Base-by-base conservation (phyloP, 30 jellyfish, hydroid and myxozoan species). In the Cassiopea xamachana region DNA sequence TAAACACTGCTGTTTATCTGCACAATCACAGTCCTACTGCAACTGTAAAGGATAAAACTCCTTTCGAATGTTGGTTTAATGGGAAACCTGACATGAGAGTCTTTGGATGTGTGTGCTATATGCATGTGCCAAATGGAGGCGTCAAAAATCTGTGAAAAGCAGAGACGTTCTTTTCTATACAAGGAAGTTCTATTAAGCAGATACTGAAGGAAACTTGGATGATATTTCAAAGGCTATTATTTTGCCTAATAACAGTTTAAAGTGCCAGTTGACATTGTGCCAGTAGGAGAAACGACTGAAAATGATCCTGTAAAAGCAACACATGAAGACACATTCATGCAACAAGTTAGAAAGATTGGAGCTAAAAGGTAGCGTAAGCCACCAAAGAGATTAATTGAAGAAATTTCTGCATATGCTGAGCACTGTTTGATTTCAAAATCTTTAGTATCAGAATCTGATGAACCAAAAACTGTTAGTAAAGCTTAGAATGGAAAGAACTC, bases 241-340 rank as follows among this genome's bases (percentile, higher is more conserved):
- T 76, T 59, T 61, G 46, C 61, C 69, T 48, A 9, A 44, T 68
- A 62, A 46, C 69, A 80, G 39, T 50, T 46, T 89, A 60, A 86
- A 50, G 51, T 16, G 8, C 82, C 17, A 5, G 82, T 5, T 64
- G 87, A 80, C 72, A 79, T 50, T 45, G 80, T 1, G 47, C 83
- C 90, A 88, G 91, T 64, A 91, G 95, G 91, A 88, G 93, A 85
- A 59, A 60, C 44, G 0, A 81, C 2, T 48, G 81, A 44, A 81
- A 77, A 81, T 81, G 17, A 43, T 73, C 91, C 84, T 67, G 85
- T 69, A 61, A 83, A 83, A 81, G 87, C 87, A 46, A 73, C 81
- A 39, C 45, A 73, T 19, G 81, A 73, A 73, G 98, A 87, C 76
- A 92, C 85, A 86, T 89, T 89, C 79, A 89, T 89, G 91, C 87